phyloP scores from a whole-genome alignment of 2,888 invertebrate species.

The Mythimna impura region DNA sequence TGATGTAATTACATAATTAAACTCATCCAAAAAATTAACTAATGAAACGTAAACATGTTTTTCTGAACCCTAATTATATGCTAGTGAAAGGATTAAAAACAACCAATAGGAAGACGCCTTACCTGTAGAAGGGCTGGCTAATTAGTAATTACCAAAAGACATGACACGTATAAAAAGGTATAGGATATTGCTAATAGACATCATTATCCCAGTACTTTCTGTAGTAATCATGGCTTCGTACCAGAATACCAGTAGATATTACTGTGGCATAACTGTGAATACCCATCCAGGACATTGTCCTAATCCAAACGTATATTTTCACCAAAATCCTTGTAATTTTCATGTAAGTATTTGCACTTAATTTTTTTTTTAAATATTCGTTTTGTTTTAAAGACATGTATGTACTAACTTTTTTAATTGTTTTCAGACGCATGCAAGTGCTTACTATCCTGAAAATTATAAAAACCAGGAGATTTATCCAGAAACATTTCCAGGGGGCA shows the following conservation, averaged over 20 bases:
- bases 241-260: conserved; percentile 53
- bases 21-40: too few relatives aligned
- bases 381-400: neutral
- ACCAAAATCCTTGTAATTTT: conserved; percentile 8
- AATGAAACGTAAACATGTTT: too few relatives aligned
- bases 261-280: conserved; percentile 28
- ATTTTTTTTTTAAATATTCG: too few relatives aligned
- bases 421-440: conserved; percentile 20
- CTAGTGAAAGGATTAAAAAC: too few relatives aligned
- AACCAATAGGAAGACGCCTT: too few relatives aligned
- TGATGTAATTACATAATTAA: too few relatives aligned
- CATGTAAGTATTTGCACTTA: conserved; percentile 26
- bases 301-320: conserved; percentile 5
- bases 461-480: neutral
- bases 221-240: conserved; percentile 32
- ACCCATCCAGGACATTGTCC: conserved; percentile 39
- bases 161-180: neutral
- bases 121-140: too few relatives aligned
- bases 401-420: conserved; percentile 11
- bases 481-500: neutral
- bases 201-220: neutral
- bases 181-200: neutral
- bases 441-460: neutral
- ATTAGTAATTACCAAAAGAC: too few relatives aligned
- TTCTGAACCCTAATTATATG: too few relatives aligned